These are phyloP conservation scores for Anguilla pacifica DNA, from an alignment of 2,797 vertebrate genomes.

Conservation along the genomic window DNA sequence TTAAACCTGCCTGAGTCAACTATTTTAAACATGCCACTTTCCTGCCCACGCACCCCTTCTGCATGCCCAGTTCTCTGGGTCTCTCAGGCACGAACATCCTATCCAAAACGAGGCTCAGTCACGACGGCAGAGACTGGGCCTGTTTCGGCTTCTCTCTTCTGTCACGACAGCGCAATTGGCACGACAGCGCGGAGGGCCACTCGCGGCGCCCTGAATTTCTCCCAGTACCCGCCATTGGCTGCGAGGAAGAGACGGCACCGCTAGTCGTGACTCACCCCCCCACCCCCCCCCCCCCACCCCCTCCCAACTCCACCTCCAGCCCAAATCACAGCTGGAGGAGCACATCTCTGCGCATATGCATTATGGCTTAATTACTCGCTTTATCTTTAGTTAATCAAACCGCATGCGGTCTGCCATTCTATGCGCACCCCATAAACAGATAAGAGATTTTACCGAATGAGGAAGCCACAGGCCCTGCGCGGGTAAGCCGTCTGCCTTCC, in stretches of 20 bases:
- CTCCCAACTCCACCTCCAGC: no score
- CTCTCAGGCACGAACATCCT: no score
- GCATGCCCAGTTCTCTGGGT: no score
- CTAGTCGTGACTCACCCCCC: neutral
- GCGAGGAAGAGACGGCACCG: neutral
- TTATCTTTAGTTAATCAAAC: neutral
- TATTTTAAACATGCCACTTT: no score
- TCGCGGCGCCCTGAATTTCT: neutral
- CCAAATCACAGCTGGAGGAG: neutral
- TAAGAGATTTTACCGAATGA: neutral
- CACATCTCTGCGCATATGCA: neutral
- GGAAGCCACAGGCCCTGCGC: neutral
- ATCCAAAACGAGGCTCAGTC: no score
- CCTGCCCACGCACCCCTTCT: no score
- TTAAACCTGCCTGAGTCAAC: no score
- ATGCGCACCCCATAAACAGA: neutral
- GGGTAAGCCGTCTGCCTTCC: neutral
- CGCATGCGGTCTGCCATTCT: neutral
- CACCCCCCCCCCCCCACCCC: neutral
- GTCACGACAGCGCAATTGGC: no score
- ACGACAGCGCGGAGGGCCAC: neutral
- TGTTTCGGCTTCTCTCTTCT: no score
- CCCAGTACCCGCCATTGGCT: neutral
- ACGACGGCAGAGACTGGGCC: no score
- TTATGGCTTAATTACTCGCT: slow-evolving; percentile 9